Evolutionary conservation across 2,113 vertebrate genomes (phyloP), one percentile per base, ranked within the genome.

Genomic region (Heloderma charlesbogerti): DNA sequence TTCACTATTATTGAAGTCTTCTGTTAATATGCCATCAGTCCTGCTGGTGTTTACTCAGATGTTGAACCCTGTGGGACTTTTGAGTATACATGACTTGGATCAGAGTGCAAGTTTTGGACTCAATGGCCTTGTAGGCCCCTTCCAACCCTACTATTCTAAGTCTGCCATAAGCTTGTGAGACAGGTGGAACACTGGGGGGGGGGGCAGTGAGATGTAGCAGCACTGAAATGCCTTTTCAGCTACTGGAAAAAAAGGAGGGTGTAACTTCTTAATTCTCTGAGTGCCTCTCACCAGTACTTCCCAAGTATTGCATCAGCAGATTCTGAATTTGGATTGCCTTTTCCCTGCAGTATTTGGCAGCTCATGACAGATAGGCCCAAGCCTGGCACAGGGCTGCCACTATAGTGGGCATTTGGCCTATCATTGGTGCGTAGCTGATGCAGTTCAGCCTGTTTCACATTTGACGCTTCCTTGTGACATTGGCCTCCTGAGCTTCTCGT

Each of bases 261-360:
- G 16, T 3, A 1, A 3, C 63, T 15, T 22, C 43, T 79, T 88
- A 86, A 69, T 80, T 43, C 66, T 69, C 31, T 67, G n/a, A 82
- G n/a, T 84, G 43, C 48, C 74, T 69, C 74, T 80, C 74, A 43
- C 67, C 63, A 71, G 43, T 51, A 31, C 40, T 4, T 57, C 34
- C 20, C 75, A 51, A 69, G 77, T 51, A 40, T 88, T 81, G 8
- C 45, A 78, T 78, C 74, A 54, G 63, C 45, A 40, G 20, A 31
- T 84, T 89, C 60, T 80, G n/a, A 51, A 67, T 86, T 89, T 86
- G 29, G 5, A 51, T 90, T 67, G 89, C 84, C 75, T 90, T 79
- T 71, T 80, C 75, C 63, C 83, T 40, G 83, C 83, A 69, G 74
- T 16, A 71, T 80, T 86, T 86, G 74, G 66, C 89, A 90, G 48